A percentile compares a stretch with the other conserved stretches of the same genome.
phyloP scores from a whole-genome alignment of 1,140 invertebrate genomes.

The Meteorus sp. region DNA sequence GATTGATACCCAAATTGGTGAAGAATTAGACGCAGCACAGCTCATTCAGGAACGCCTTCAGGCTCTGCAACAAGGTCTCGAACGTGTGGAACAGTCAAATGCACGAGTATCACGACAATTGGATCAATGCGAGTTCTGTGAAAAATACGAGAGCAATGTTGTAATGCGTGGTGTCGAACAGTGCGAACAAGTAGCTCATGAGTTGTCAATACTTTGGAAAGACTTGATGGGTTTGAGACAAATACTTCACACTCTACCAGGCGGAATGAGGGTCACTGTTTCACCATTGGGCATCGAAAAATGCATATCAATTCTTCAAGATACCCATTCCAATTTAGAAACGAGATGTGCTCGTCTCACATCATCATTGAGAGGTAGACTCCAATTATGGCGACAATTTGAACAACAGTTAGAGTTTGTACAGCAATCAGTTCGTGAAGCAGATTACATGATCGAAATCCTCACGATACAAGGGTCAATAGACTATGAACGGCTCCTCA shows the following conservation, averaged over 20 bases:
- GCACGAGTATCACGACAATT: conserved; percentile 64
- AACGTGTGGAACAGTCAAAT: conserved; percentile 68
- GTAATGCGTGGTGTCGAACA: conserved; percentile 70
- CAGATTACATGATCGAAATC: conserved; percentile 83
- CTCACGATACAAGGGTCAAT: conserved; percentile 77
- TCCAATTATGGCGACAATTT: conserved; percentile 73
- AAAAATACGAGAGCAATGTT: conserved; percentile 70
- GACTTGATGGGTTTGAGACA: conserved; percentile 74
- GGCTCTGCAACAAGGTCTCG: conserved; percentile 69
- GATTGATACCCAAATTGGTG: conserved; percentile 69
- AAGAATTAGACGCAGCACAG: conserved; percentile 74
- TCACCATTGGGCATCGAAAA: conserved; percentile 73
- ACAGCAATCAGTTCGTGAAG: conserved; percentile 76
- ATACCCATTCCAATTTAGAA: conserved; percentile 71
- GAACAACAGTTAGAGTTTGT: conserved; percentile 75
- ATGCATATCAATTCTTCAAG: conserved; percentile 74
- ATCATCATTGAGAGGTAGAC: conserved; percentile 64
- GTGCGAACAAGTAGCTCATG: conserved; percentile 67
- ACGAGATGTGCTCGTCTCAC: conserved; percentile 68
- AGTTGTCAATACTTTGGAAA: conserved; percentile 71
- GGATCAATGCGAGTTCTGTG: conserved; percentile 71
- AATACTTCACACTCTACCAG: conserved; percentile 74
- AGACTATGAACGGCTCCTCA: conserved; percentile 78
- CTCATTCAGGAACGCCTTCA: conserved; percentile 72
- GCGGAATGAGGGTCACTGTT: conserved; percentile 70